Conservation (phyloP, 64 coral and sea anemone genomes). For the Orbicella faveolata region DNA sequence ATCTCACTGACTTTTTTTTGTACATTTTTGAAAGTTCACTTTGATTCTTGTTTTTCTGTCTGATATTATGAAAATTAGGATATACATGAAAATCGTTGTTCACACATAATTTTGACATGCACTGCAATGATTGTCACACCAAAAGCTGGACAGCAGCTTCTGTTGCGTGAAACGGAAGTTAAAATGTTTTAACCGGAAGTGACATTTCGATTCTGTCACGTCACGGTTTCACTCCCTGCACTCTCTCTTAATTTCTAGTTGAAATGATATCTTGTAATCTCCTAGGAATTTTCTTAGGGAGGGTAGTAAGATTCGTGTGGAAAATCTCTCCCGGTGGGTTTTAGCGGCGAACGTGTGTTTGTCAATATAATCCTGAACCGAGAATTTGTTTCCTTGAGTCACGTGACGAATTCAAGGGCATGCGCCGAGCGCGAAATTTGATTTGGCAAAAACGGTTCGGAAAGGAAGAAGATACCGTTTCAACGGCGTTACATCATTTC, state of each 20-base stretch:
- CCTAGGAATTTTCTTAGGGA: no score
- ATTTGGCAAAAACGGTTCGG: constrained; percentile 2
- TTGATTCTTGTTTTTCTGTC: neutral
- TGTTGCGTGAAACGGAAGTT: neutral
- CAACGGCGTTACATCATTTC: constrained; percentile 15
- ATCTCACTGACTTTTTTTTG: neutral
- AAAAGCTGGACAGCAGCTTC: neutral
- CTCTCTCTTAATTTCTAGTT: neutral
- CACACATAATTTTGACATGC: constrained; percentile 6
- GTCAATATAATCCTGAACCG: no score
- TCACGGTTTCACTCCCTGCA: neutral
- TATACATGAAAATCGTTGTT: neutral
- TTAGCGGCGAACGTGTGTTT: neutral
- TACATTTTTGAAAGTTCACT: neutral
- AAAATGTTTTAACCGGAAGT: neutral
- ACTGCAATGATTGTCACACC: neutral
- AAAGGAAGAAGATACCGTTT: neutral
- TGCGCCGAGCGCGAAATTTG: constrained; percentile 40
- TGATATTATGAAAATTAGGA: neutral
- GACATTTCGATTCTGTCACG: neutral
- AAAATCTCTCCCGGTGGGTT: neutral
- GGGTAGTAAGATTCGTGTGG: no score
- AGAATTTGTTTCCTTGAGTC: neutral
- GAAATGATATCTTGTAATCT: no score
- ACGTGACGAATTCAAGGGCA: constrained; percentile 12